Evolutionary conservation across 2,113 vertebrate species (phyloP).

Genomic region (Phaethon lepturus): DNA sequence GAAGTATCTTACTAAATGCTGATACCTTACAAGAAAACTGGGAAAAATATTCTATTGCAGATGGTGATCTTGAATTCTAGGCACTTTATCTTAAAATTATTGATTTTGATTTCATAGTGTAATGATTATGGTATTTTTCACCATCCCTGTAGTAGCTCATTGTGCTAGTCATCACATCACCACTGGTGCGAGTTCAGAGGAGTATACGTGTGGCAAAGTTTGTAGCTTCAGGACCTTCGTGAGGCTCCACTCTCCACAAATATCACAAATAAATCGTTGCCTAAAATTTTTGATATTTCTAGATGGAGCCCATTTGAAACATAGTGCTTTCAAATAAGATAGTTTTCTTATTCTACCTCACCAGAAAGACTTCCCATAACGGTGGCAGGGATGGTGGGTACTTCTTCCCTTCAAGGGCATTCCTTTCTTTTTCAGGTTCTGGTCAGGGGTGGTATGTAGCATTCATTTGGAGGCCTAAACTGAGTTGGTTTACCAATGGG

Average conservation of each 20-base stretch:
- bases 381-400: not conserved
- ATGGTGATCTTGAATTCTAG: not conserved
- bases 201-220: not conserved
- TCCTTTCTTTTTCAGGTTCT: not conserved
- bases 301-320: not conserved
- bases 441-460: accelerated
- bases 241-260: not conserved
- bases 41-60: not conserved
- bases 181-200: not conserved
- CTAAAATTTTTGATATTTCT: not conserved
- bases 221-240: not conserved
- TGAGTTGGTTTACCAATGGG: not conserved
- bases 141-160: not conserved
- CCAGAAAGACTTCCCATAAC: not conserved
- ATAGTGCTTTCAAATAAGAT: not conserved
- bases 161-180: not conserved
- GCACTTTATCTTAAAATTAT: not conserved
- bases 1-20: conserved; percentile 16
- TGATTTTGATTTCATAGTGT: not conserved
- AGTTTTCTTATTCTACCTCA: not conserved
- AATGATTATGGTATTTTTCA: not conserved
- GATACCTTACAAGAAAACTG: not conserved
- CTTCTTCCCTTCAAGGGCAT: not conserved
- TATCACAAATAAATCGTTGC: not conserved
- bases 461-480: not conserved